Evolutionary conservation across 1,140 invertebrate genomes (phyloP).

Genomic region (Drosophila nigromelanica): DNA sequence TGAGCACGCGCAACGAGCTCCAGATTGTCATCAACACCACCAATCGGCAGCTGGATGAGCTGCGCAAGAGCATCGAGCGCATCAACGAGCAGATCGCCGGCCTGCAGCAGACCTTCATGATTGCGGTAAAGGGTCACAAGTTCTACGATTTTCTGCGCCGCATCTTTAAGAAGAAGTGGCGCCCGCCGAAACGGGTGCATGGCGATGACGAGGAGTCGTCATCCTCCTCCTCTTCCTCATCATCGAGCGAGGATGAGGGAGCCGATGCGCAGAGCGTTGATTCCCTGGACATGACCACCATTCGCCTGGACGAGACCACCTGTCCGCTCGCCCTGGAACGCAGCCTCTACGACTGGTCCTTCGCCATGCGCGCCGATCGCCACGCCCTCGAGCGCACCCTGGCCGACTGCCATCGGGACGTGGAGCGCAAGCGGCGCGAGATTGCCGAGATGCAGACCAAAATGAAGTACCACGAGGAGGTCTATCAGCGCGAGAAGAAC

Average conservation of each 20-base stretch:
- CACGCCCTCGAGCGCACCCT: conserved; percentile 84
- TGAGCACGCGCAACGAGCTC: conserved; percentile 71
- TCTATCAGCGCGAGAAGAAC: conserved; percentile 67
- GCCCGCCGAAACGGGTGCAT: conserved; percentile 84
- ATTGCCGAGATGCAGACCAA: conserved; percentile 69
- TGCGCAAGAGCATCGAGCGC: conserved; percentile 85
- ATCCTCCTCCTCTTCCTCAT: conserved; percentile 82
- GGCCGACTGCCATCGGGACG: conserved; percentile 81
- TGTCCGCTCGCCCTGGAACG: conserved; percentile 90
- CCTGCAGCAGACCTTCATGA: conserved; percentile 86
- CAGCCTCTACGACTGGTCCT: conserved; percentile 87
- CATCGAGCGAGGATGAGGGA: conserved; percentile 86
- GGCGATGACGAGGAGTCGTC: conserved; percentile 61
- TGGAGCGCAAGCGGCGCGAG: conserved; percentile 84
- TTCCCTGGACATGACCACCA: conserved; percentile 86
- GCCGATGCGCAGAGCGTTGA: conserved; percentile 86
- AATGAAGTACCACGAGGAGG: conserved; percentile 69
- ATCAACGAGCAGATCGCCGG: conserved; percentile 86
- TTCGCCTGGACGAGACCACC: conserved; percentile 89
- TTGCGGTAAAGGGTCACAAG: conserved; percentile 88
- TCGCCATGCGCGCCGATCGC: conserved; percentile 86
- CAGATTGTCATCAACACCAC: conserved; percentile 85
- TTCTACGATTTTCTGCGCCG: conserved; percentile 89
- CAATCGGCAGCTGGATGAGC: conserved; percentile 86
- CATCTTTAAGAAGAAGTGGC: conserved; percentile 91